Evolutionary conservation across 2,797 vertebrate genomes (phyloP).

Genomic region (Platyrinchus mystaceus): DNA sequence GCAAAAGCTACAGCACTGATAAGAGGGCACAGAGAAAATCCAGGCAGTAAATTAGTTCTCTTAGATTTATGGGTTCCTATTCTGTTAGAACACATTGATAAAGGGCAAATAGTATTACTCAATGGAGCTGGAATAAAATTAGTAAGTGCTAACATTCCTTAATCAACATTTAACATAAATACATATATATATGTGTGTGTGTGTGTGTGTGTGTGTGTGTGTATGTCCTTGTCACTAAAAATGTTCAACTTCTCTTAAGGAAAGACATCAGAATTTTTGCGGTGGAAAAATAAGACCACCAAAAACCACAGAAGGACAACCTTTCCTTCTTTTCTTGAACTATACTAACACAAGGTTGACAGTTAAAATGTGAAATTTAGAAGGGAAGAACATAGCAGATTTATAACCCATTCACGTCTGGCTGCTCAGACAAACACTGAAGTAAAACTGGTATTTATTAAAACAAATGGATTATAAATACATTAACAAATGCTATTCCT

Average conservation of each 20-base stretch:
- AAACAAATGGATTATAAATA: conserved; percentile 5
- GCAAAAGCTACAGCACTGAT: neutral
- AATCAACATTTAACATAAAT: neutral
- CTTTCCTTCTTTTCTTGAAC: neutral
- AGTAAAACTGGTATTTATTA: neutral
- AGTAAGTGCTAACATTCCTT: neutral
- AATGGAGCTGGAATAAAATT: neutral
- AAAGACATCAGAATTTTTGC: neutral
- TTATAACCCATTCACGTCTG: neutral
- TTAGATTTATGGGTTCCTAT: neutral
- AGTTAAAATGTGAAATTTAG: neutral
- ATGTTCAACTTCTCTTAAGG: neutral
- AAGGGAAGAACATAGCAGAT: neutral
- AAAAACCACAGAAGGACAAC: neutral
- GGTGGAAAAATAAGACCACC: neutral
- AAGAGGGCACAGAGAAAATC: neutral
- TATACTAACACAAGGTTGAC: neutral
- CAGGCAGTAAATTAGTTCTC: neutral
- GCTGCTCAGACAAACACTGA: neutral
- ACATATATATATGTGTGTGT: too few relatives aligned
- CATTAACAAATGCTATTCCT: neutral
- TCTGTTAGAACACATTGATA: neutral
- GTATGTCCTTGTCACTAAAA: neutral
- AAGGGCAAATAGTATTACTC: neutral
- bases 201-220: too few relatives aligned